A percentile compares a stretch with the other conserved stretches of the same genome.
Conservation (phyloP, 2,888 invertebrate species). For the Adelognathus sp. region DNA sequence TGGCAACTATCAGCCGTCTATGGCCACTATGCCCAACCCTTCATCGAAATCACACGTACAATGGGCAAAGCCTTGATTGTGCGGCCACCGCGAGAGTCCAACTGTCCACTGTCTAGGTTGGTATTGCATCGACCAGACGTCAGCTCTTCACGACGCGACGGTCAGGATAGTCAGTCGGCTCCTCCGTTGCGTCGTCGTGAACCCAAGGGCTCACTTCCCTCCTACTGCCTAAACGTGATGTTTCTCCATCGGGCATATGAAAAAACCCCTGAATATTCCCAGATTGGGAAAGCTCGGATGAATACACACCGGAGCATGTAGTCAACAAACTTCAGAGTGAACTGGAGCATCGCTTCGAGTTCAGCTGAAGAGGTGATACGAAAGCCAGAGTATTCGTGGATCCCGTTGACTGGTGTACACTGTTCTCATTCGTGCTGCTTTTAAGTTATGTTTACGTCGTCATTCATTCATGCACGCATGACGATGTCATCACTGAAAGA, state of each 20-base stretch:
- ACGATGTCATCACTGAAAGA: not conserved
- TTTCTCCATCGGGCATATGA: not conserved
- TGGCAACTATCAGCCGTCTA: constrained; percentile 8
- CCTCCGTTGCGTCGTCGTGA: not conserved
- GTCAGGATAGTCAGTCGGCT: not conserved
- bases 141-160: not conserved
- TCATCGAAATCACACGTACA: constrained; percentile 25
- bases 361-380: not conserved
- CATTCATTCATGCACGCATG: not conserved
- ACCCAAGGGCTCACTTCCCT: not conserved
- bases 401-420: not conserved
- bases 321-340: not conserved
- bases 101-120: not conserved
- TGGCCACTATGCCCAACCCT: not conserved
- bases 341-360: constrained; percentile 22
- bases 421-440: not conserved
- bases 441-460: not conserved
- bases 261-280: not conserved
- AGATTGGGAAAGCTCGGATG: not conserved
- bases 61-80: constrained; percentile 43
- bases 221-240: not conserved
- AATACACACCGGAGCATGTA: not conserved
- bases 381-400: not conserved
- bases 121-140: not conserved
- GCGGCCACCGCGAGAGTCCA: not conserved